Evolutionary conservation across 2,888 invertebrate species (phyloP), one percentile per base, ranked within the genome.

Genomic region (Timema podura): DNA sequence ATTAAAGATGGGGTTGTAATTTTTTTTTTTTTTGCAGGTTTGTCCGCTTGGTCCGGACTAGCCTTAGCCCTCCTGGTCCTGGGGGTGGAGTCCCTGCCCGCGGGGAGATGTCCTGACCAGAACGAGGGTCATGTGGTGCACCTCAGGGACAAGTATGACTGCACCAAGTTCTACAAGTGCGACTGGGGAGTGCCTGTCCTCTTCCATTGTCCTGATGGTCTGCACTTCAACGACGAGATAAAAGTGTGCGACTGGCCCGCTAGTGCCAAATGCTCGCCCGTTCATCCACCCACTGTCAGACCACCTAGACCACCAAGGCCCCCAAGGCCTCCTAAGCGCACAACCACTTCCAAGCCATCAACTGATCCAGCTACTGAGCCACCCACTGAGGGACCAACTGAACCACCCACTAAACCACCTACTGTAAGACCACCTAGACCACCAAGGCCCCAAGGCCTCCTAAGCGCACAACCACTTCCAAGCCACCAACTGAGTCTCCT

Each of bases 331-430:
- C 30, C 30, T 30, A 30, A 30, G 30, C 30, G 30, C 16, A 15
- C 10, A 64, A 11, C 15, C 13, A 11, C 64, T 15, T 13, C 64
- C 16, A 15, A 64, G 2, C 64, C 64, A 11, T 5, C 64, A 11
- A 64, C 64, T 15, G 64, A 64, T 44, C 16, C 66, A 48, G 16
- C n/a, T 64, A 45, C 67, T 8, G 45, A 59, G 46, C 67, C 67
- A 54, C 10, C 67, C 11, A 5, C 57, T 5, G 57, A 59, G 51
- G 6, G 13, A 13, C 3, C 1, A 15, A 54, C 67, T 8, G 57
- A 67, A n/a, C 16, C 67, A 3, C 54, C 57, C 2, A 54, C 57
- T 30, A 16, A 67, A 13, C 59, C 67, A 6, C 44, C 59, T 3
- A 57, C 67, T n/a, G 57, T 54, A 0, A n/a, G 51, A 5, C 8